Evolutionary conservation across 2,797 vertebrate genomes (phyloP).

Genomic region (Acanthurus tractus): DNA sequence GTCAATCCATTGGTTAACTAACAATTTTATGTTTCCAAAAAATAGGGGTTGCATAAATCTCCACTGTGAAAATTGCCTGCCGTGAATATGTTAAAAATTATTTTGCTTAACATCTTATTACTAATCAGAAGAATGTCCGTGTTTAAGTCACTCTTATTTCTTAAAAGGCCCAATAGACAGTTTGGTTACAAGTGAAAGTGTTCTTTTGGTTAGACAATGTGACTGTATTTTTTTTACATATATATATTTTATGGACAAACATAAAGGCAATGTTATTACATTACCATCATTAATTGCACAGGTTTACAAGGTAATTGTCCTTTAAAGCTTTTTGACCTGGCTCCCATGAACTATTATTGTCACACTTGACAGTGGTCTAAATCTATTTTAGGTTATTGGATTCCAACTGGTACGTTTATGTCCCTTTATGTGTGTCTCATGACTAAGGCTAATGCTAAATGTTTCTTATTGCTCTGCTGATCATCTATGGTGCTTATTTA

Average conservation of each 20-base stretch:
- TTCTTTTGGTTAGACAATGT: slow-evolving; percentile 53
- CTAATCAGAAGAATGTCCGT: slow-evolving; percentile 30
- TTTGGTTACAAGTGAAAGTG: slow-evolving; percentile 43
- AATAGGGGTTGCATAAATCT: slow-evolving; percentile 16
- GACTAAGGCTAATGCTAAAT: slow-evolving; percentile 48
- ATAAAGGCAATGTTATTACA: slow-evolving; percentile 32
- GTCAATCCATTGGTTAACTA: background rate
- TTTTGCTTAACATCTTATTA: slow-evolving; percentile 13
- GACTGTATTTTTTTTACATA: slow-evolving; percentile 40
- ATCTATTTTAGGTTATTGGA: slow-evolving; percentile 33
- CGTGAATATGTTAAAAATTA: slow-evolving; percentile 29
- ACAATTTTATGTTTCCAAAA: background rate
- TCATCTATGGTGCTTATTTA: slow-evolving; percentile 80
- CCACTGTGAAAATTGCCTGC: slow-evolving; percentile 62
- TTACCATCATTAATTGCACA: slow-evolving; percentile 45
- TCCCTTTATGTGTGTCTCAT: slow-evolving; percentile 34
- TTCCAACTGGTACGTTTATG: slow-evolving; percentile 37
- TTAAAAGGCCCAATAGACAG: slow-evolving; percentile 19
- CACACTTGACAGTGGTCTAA: slow-evolving; percentile 19
- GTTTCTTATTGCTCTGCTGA: slow-evolving; percentile 63
- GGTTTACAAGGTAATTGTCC: slow-evolving; percentile 46
- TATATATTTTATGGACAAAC: slow-evolving; percentile 40
- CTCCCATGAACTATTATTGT: background rate
- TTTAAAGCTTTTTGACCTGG: background rate
- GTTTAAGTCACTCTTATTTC: background rate